Conservation (phyloP, 2,888 invertebrate genomes). For the Spodoptera picta region DNA sequence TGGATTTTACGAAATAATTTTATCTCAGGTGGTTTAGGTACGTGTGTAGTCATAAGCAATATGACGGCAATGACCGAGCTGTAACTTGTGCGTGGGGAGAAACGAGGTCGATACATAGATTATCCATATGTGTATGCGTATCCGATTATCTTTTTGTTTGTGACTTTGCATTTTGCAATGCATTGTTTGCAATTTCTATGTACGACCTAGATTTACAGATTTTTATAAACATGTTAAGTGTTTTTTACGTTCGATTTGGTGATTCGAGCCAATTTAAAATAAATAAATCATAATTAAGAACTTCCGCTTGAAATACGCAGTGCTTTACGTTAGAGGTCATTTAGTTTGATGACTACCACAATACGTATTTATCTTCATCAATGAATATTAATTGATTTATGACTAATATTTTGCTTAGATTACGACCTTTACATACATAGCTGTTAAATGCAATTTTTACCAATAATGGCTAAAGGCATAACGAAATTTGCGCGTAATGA, state of each 20-base stretch:
- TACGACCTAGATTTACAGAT: conserved; percentile 59
- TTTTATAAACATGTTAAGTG: conserved; percentile 17
- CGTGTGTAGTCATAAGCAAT: conserved; percentile 56
- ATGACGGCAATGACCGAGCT: conserved; percentile 80
- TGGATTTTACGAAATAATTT: conserved; percentile 54
- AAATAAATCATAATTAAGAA: conserved; percentile 16
- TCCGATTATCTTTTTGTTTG: conserved; percentile 70
- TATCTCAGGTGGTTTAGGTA: conserved; percentile 51
- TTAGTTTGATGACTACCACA: background rate
- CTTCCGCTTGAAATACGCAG: conserved; percentile 16
- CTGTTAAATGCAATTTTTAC: background rate
- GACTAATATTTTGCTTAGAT: background rate
- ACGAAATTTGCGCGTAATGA: conserved; percentile 13
- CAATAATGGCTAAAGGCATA: background rate
- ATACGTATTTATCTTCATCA: background rate
- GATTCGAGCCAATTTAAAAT: conserved; percentile 4
- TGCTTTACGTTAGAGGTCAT: conserved; percentile 7
- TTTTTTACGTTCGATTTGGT: conserved; percentile 5
- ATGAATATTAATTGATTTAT: background rate
- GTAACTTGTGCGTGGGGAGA: conserved; percentile 74
- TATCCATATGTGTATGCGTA: conserved; percentile 66
- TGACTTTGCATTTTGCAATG: conserved; percentile 76
- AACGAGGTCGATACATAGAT: conserved; percentile 78
- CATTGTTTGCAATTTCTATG: conserved; percentile 70
- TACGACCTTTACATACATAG: background rate